These are phyloP conservation scores for Lissonota sp. DNA, from an alignment of 2,888 invertebrate genomes.

Conservation along the genomic window DNA sequence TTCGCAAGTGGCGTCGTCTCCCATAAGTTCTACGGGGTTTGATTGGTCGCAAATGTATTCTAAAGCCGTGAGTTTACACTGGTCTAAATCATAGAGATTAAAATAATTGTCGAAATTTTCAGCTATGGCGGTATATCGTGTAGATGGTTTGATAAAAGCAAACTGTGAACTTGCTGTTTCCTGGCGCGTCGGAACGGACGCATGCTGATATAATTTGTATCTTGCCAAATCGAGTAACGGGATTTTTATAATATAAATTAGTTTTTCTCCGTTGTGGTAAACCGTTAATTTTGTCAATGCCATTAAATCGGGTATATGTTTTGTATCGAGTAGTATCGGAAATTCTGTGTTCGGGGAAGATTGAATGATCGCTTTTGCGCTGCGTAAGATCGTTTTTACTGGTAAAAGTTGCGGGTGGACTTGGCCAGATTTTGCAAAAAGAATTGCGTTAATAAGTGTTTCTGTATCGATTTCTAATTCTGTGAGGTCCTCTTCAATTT, in stretches of 20 bases:
- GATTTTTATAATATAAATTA: slow-evolving; percentile 15
- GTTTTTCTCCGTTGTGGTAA: background rate
- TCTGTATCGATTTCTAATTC: slow-evolving; percentile 23
- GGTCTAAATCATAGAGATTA: background rate
- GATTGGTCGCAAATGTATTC: slow-evolving; percentile 22
- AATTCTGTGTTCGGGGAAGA: slow-evolving; percentile 28
- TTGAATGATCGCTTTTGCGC: slow-evolving; percentile 29
- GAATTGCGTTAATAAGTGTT: background rate
- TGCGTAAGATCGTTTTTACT: background rate
- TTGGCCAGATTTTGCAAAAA: slow-evolving; percentile 21
- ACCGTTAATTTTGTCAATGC: background rate
- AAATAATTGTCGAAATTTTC: slow-evolving; percentile 37
- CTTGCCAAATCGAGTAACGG: slow-evolving; percentile 2
- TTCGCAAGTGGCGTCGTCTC: slow-evolving; percentile 29
- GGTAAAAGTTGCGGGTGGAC: slow-evolving; percentile 15
- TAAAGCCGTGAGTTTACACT: background rate
- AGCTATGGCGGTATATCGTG: slow-evolving; percentile 22
- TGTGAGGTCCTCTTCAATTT: slow-evolving; percentile 8
- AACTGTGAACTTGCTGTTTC: background rate
- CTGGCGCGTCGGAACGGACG: slow-evolving; percentile 11
- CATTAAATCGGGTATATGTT: slow-evolving; percentile 12
- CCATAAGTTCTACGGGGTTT: slow-evolving; percentile 10
- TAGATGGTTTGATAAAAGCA: slow-evolving; percentile 34
- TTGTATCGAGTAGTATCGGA: background rate
- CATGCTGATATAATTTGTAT: slow-evolving; percentile 16